These are phyloP conservation scores for Vimba vimba DNA, from an alignment of 2,113 vertebrate species.

Conservation along the genomic window DNA sequence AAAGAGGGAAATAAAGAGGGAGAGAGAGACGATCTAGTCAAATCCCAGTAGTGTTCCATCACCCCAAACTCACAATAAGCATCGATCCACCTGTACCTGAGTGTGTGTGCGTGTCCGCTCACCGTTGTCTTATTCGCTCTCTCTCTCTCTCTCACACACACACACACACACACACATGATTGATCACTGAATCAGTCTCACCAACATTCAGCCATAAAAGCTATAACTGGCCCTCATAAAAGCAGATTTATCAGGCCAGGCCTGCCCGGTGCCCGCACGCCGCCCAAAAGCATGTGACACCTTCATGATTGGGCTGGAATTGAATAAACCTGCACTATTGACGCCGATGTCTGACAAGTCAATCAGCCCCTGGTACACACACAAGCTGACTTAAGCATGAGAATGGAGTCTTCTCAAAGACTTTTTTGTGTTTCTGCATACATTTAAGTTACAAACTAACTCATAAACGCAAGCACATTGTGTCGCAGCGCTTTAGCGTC, in stretches of 20 bases:
- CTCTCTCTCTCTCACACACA: constrained; percentile 22
- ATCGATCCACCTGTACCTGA: constrained; percentile 60
- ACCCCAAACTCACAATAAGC: constrained; percentile 53
- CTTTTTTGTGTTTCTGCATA: background rate
- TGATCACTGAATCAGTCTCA: constrained; percentile 61
- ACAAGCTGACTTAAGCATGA: background rate
- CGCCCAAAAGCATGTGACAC: constrained; percentile 58
- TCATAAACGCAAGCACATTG: constrained; percentile 37
- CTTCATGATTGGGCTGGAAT: constrained; percentile 60
- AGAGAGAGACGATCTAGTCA: constrained; percentile 59
- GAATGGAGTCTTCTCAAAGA: background rate
- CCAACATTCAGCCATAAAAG: constrained; percentile 60
- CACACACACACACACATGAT: constrained; percentile 48
- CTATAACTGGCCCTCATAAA: constrained; percentile 61
- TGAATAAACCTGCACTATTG: constrained; percentile 58
- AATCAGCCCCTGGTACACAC: constrained; percentile 38
- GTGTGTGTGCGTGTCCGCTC: constrained; percentile 24
- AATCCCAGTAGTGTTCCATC: constrained; percentile 59
- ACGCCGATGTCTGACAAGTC: constrained; percentile 57
- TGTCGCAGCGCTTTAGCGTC: constrained; percentile 54
- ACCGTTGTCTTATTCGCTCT: constrained; percentile 23
- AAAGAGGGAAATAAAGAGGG: constrained; percentile 22
- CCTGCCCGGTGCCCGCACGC: constrained; percentile 34
- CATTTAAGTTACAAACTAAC: constrained; percentile 15
- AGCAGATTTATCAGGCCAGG: constrained; percentile 58